Evolutionary conservation across 2,797 vertebrate species (phyloP).

Genomic region (Lepus townsendii): DNA sequence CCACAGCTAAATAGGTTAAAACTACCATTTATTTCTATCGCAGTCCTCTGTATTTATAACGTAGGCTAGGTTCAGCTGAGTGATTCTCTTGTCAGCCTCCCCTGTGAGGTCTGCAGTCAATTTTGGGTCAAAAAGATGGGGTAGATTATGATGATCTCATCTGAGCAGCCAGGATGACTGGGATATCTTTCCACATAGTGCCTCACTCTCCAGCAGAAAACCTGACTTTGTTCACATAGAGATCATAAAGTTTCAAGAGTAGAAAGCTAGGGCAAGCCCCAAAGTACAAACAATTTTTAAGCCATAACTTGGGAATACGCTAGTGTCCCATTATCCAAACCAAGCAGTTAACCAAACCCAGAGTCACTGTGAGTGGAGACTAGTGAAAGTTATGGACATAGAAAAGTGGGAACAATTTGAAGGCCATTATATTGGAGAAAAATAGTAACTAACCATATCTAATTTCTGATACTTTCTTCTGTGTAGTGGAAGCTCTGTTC

Average conservation of each 20-base stretch:
- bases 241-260: neutral
- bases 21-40: neutral
- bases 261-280: neutral
- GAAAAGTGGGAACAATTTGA: neutral
- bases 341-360: neutral
- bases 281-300: conserved; percentile 8
- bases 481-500: neutral
- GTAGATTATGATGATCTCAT: neutral
- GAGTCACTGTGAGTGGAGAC: neutral
- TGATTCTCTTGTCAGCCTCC: neutral
- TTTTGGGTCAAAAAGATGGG: neutral
- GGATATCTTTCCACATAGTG: neutral
- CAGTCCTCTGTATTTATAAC: neutral
- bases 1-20: neutral
- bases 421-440: neutral
- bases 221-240: neutral
- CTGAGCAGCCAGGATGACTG: neutral
- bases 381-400: neutral
- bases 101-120: neutral
- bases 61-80: neutral
- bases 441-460: neutral
- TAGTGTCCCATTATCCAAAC: conserved; percentile 25
- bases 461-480: neutral
- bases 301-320: neutral
- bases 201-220: neutral